Percentiles rank a stretch among this genome's conserved stretches.
Conservation (phyloP, 1,140 invertebrate species). For the Heliconius melpomene region DNA sequence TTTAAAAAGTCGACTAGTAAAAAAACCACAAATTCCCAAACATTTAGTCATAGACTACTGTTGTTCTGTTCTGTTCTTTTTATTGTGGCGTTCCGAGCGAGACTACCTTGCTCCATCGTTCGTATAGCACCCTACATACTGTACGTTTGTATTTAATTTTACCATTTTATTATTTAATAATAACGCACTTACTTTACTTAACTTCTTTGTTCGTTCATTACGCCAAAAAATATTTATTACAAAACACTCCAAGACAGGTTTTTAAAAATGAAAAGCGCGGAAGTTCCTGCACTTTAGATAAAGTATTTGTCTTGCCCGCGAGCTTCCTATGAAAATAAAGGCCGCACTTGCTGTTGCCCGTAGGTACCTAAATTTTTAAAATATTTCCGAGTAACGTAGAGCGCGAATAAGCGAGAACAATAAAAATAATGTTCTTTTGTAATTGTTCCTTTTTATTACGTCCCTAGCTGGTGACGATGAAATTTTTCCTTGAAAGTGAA, state of each 20-base stretch:
- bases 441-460: background rate
- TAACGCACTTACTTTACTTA: background rate
- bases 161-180: too few species aligned
- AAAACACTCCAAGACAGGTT: background rate
- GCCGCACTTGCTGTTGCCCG: too few species aligned
- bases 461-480: constrained; percentile 2
- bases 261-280: background rate
- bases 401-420: background rate
- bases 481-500: background rate
- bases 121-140: too few species aligned
- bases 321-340: background rate
- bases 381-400: background rate
- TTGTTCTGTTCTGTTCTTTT: too few species aligned
- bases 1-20: too few species aligned
- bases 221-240: background rate
- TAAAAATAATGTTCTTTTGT: background rate
- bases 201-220: background rate
- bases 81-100: too few species aligned
- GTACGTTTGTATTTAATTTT: too few species aligned
- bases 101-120: too few species aligned
- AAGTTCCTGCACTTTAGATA: background rate
- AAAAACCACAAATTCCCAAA: too few species aligned
- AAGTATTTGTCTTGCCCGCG: background rate
- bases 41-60: too few species aligned
- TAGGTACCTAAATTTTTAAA: background rate